Percentiles rank a stretch among this genome's conserved stretches.
Conservation (phyloP, 2,113 vertebrate genomes). For the Garra rufa region DNA sequence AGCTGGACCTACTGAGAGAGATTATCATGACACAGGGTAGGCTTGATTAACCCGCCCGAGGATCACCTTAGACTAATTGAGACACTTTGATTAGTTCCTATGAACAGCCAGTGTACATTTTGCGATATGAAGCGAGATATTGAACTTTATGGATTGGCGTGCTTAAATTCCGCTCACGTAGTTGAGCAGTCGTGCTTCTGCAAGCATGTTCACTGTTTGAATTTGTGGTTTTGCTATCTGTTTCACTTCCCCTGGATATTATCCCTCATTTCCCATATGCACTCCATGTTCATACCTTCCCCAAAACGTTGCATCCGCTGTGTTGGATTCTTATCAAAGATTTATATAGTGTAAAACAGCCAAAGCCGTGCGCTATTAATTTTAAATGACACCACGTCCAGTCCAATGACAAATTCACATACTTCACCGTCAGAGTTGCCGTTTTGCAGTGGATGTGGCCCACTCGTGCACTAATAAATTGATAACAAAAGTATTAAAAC, state of each 20-base stretch:
- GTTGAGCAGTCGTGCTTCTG: neutral
- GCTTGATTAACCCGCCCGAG: slow-evolving; percentile 58
- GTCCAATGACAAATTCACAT: slow-evolving; percentile 73
- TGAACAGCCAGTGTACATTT: slow-evolving; percentile 39
- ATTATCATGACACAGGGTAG: slow-evolving; percentile 67
- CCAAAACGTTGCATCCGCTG: slow-evolving; percentile 57
- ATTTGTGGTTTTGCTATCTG: slow-evolving; percentile 41
- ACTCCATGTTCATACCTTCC: slow-evolving; percentile 38
- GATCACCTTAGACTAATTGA: slow-evolving; percentile 55
- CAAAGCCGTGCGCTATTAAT: slow-evolving; percentile 75
- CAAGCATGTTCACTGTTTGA: neutral
- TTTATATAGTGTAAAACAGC: slow-evolving; percentile 80
- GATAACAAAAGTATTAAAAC: slow-evolving; percentile 78
- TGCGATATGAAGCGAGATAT: slow-evolving; percentile 38
- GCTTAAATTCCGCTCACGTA: neutral
- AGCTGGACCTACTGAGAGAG: slow-evolving; percentile 71
- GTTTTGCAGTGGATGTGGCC: slow-evolving; percentile 69
- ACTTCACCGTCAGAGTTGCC: slow-evolving; percentile 61
- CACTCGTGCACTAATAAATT: slow-evolving; percentile 73
- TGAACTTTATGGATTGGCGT: slow-evolving; percentile 11
- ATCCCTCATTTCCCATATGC: slow-evolving; percentile 51
- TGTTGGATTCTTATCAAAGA: slow-evolving; percentile 78
- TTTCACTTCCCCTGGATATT: slow-evolving; percentile 53
- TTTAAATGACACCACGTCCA: slow-evolving; percentile 70
- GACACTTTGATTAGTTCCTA: slow-evolving; percentile 51